phyloP scores from a whole-genome alignment of 1,140 invertebrate species.

The Tetramorium alpestre region DNA sequence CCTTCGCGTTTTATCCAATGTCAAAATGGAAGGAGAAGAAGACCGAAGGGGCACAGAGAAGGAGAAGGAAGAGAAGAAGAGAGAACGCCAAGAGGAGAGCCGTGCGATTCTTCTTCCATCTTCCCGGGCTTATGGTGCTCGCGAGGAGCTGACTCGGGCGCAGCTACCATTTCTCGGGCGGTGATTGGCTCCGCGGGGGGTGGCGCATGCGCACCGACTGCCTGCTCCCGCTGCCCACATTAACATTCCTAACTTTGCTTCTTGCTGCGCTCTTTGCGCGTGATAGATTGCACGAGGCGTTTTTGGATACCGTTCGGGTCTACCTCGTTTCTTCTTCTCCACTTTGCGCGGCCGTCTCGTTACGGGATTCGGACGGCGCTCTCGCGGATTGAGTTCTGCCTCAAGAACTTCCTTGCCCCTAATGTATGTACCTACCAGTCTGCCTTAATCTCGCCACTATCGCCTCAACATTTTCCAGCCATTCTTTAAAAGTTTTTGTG shows the following conservation, averaged over 20 bases:
- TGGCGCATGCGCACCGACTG: constrained; percentile 81
- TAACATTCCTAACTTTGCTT: constrained; percentile 83
- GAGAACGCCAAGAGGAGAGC: constrained; percentile 54
- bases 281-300: constrained; percentile 81
- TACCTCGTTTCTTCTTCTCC: constrained; percentile 60
- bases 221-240: constrained; percentile 78
- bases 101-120: constrained; percentile 73
- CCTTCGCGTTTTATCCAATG: constrained; percentile 53
- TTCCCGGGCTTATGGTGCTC: constrained; percentile 69
- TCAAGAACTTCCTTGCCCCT: background rate
- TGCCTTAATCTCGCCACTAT: background rate
- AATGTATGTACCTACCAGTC: background rate
- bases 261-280: constrained; percentile 81
- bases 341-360: constrained; percentile 72
- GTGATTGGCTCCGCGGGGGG: constrained; percentile 85
- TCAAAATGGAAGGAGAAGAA: constrained; percentile 40
- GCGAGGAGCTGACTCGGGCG: constrained; percentile 79
- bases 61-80: constrained; percentile 33
- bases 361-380: constrained; percentile 70
- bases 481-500: background rate
- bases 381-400: constrained; percentile 17
- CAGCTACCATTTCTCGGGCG: constrained; percentile 84
- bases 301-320: constrained; percentile 72
- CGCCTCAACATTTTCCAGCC: background rate
- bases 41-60: constrained; percentile 17